Evolutionary conservation across 2,113 vertebrate species (phyloP).

Genomic region (Chunga burmeisteri): DNA sequence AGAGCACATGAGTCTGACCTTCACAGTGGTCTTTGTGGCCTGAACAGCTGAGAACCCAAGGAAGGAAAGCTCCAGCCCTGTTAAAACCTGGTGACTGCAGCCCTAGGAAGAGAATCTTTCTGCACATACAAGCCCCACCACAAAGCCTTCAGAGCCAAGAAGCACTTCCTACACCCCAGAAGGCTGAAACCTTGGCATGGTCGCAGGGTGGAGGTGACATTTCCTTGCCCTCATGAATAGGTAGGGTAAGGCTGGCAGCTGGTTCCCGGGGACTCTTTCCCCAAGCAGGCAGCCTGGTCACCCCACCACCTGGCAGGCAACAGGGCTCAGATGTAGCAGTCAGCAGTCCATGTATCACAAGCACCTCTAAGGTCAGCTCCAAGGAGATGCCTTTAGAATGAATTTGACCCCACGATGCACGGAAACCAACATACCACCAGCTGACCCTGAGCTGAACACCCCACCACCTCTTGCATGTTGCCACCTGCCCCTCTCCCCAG

Average conservation of each 20-base stretch:
- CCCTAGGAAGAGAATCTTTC: background rate
- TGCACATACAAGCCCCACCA: background rate
- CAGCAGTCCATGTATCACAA: background rate
- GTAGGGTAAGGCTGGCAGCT: background rate
- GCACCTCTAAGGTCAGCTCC: background rate
- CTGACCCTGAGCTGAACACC: background rate
- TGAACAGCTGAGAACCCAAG: background rate
- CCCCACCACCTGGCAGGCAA: too few relatives aligned
- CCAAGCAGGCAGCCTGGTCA: background rate
- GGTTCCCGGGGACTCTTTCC: background rate
- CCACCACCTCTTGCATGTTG: background rate
- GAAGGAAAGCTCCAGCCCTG: background rate
- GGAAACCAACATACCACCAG: background rate
- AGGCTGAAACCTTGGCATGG: background rate
- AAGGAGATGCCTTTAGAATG: background rate
- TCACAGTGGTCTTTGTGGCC: background rate
- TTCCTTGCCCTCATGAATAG: background rate
- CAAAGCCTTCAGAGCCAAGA: background rate
- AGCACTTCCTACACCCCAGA: accelerated
- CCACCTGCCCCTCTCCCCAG: background rate
- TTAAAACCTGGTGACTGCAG: background rate
- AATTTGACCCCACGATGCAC: accelerated
- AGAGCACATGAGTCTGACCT: background rate
- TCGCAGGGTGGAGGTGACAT: background rate
- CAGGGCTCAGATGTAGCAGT: background rate